Conservation (phyloP, 2,888 invertebrate genomes). For the Zonitis immaculata region DNA sequence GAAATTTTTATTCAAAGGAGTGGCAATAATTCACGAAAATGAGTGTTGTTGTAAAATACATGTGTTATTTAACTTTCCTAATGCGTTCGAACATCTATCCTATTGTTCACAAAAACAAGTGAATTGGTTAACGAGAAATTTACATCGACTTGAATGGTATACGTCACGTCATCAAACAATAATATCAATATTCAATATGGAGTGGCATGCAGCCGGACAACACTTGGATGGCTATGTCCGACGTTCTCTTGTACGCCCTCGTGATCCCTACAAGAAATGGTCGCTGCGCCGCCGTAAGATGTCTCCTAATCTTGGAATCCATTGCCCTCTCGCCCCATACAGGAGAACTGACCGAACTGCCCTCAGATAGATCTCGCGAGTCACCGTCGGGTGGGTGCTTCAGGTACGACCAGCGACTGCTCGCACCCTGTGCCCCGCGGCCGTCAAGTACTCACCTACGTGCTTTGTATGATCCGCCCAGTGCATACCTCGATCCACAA, state of each 20-base stretch:
- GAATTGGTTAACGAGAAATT: not conserved
- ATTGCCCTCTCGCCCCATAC: not conserved
- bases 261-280: slow-evolving; percentile 3
- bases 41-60: not conserved
- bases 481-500: not conserved
- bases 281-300: slow-evolving; percentile 4
- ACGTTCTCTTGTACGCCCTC: slow-evolving; percentile 6
- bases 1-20: not conserved
- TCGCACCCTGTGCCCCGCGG: not conserved
- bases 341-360: slow-evolving; percentile 3
- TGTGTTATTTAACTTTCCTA: not conserved
- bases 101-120: not conserved
- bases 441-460: not conserved
- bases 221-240: no score
- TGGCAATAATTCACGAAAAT: not conserved
- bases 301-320: not conserved
- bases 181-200: not conserved
- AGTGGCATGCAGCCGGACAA: no score
- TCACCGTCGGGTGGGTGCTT: not conserved
- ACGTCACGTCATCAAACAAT: not conserved
- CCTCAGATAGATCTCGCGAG: slow-evolving; percentile 2
- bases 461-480: slow-evolving; percentile 4
- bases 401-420: not conserved
- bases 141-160: not conserved
- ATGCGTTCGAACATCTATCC: not conserved